A percentile compares a stretch with the other conserved stretches of the same genome.
Evolutionary conservation across 1,140 invertebrate genomes (phyloP).

Genomic region (Dendroctonus valens): DNA sequence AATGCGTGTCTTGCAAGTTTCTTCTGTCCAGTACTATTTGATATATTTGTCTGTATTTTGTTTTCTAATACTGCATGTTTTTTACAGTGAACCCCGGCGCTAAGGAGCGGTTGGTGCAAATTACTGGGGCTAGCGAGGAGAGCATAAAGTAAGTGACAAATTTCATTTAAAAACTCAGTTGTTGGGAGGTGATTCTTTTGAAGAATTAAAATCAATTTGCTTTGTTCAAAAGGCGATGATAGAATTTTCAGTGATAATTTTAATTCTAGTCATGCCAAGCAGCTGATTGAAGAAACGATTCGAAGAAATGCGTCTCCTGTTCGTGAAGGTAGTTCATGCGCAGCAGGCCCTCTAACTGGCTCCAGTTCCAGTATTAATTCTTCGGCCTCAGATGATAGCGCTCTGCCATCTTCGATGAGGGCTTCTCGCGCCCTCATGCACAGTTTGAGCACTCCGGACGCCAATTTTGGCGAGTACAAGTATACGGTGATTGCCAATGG

Average conservation of each 20-base stretch:
- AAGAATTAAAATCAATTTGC: no score
- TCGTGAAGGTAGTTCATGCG: constrained; percentile 54
- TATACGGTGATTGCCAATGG: constrained; percentile 80
- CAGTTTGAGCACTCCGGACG: constrained; percentile 80
- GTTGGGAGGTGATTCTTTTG: no score
- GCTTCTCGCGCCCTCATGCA: constrained; percentile 65
- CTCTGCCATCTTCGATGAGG: constrained; percentile 43
- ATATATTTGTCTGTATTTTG: not conserved
- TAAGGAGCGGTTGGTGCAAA: constrained; percentile 89
- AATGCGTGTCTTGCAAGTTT: no score
- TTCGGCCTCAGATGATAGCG: constrained; percentile 70
- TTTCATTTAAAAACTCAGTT: not conserved
- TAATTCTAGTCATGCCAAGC: constrained; percentile 74
- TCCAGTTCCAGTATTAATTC: constrained; percentile 69
- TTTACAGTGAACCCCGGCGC: constrained; percentile 84
- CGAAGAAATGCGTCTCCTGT: constrained; percentile 88
- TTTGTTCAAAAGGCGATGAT: no score
- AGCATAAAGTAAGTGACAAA: constrained; percentile 76
- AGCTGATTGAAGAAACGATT: constrained; percentile 90
- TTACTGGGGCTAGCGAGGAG: constrained; percentile 86
- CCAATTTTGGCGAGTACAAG: constrained; percentile 80
- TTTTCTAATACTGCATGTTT: constrained; percentile 22
- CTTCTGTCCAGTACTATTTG: no score
- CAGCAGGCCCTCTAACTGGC: constrained; percentile 61
- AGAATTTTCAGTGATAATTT: no score